Percentiles rank a stretch among this genome's conserved stretches.
These are phyloP conservation scores for Acleris holmiana DNA, from an alignment of 2,888 invertebrate genomes.

Conservation along the genomic window DNA sequence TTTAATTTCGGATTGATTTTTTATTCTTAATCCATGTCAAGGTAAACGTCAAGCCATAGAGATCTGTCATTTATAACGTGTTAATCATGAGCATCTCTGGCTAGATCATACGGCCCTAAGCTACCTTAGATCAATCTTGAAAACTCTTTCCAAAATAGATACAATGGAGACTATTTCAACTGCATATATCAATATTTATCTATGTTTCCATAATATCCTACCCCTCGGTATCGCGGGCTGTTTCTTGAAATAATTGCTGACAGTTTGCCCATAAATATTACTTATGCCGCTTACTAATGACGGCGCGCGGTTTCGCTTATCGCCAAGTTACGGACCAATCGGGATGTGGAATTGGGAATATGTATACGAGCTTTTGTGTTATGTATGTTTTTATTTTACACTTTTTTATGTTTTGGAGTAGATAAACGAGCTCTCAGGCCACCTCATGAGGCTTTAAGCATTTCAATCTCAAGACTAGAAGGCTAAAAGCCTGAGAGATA, in stretches of 20 bases:
- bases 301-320: conserved; percentile 7
- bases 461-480: too few relatives aligned
- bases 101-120: too few relatives aligned
- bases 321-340: conserved; percentile 12
- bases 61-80: too few relatives aligned
- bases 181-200: too few relatives aligned
- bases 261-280: conserved; percentile 20
- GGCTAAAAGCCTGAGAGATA: too few relatives aligned
- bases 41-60: too few relatives aligned
- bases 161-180: neutral
- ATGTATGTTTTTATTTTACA: neutral
- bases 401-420: neutral
- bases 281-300: conserved; percentile 18
- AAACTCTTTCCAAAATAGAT: neutral
- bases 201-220: neutral
- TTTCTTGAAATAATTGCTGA: conserved; percentile 13
- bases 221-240: conserved; percentile 1
- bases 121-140: too few relatives aligned
- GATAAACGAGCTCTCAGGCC: too few relatives aligned
- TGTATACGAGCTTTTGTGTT: neutral
- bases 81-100: too few relatives aligned
- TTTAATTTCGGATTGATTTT: too few relatives aligned
- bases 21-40: too few relatives aligned
- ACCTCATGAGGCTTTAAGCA: too few relatives aligned
- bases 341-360: conserved; percentile 3